Base-by-base conservation (phyloP, 2,888 invertebrate species). In the Caenorhabditis zanzibari region DNA sequence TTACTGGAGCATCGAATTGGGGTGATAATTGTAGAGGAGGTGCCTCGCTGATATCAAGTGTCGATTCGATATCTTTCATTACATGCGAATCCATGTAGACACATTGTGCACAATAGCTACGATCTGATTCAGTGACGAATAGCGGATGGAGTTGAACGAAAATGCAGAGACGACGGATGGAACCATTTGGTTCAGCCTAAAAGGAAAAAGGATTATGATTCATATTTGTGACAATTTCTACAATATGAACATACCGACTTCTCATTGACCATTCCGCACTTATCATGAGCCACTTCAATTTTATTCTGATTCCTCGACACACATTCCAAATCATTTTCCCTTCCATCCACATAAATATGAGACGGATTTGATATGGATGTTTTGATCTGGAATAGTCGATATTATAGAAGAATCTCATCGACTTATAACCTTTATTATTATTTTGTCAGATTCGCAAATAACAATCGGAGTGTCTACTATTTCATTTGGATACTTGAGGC, bases 81-180 rank as follows among this genome's bases (percentile, higher is more conserved):
- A 92, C 86, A 68, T 88, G 89, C 10, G 86, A 85, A 52, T 92
- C 91, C 77, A 90, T 88, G 77, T 92, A 92, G 32, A 92, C 90
- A 63, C 92, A 92, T 64, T 91, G 90, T 19, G 92, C 92, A 84
- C 92, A 92, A 79, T 92, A 92, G 28, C 89, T 89, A 9, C 90
- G 84, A 75, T 92, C 92, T 5, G 91, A 86, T 79, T 92, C 92
- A 2, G 92, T 92, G 38, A 92, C 92, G 71, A 92, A 92, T 14
- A 92, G 86, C 0, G 92, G 92, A 81, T 92, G 92, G 22, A 92
- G 89, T 64, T 92, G 91, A 0, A 91, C 90, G 12, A 88, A 82
- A 22, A 92, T 84, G 79, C 92, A 92, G 22, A 92, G 82, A 22
- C 92, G 84, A 49, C 90, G 89, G 49, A 91, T 86, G 6, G 87